phyloP scores from a whole-genome alignment of 2,113 vertebrate species.

The Callocephalon fimbriatum region DNA sequence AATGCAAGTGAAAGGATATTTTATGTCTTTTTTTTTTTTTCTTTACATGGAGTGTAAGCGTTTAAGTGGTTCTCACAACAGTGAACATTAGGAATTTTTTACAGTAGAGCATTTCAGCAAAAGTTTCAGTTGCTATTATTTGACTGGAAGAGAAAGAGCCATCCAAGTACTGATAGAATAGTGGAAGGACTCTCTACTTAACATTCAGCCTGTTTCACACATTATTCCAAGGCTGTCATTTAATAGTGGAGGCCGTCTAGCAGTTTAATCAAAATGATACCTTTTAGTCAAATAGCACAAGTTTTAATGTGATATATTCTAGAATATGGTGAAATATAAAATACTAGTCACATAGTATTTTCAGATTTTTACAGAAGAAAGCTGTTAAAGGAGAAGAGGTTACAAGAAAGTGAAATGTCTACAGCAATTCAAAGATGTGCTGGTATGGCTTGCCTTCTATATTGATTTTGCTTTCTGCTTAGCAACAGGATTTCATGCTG shows the following conservation, averaged over 20 bases:
- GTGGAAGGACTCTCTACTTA: not conserved
- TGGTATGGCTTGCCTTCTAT: not conserved
- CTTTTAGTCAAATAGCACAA: not conserved
- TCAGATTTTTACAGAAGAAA: not conserved
- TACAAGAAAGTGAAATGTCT: not conserved
- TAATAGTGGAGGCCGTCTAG: not conserved
- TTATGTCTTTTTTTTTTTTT: not conserved
- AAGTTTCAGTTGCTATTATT: not conserved
- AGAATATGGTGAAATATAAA: not conserved
- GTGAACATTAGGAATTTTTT: not conserved
- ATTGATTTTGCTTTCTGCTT: constrained; percentile 44
- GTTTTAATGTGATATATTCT: not conserved
- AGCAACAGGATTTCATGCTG: constrained; percentile 31
- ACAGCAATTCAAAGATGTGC: not conserved
- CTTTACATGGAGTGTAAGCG: accelerated
- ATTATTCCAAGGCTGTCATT: not conserved
- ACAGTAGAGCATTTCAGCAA: not conserved
- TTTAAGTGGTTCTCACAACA: not conserved
- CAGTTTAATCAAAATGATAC: not conserved
- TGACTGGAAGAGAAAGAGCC: not conserved
- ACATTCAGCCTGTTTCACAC: not conserved
- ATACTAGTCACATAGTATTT: not conserved
- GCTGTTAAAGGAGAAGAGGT: not conserved
- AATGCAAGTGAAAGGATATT: not conserved
- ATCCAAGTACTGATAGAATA: not conserved